Conservation (phyloP, 2,113 vertebrate species). For the Opisthocomus hoazin region DNA sequence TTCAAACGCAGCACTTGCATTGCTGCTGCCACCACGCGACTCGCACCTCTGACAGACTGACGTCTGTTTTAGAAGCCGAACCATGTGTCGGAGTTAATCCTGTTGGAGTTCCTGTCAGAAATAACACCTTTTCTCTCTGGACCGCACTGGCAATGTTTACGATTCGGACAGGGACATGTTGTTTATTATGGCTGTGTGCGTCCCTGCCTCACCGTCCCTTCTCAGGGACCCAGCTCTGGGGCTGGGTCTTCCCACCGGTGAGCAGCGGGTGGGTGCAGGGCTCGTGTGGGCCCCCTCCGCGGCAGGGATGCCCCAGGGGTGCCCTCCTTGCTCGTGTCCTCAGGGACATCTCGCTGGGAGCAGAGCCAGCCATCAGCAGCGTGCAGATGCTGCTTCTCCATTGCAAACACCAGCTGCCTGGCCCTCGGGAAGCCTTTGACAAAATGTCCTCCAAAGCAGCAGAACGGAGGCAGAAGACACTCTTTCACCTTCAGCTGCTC, state of each 20-base stretch:
- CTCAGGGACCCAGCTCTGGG: not conserved
- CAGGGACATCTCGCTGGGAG: not conserved
- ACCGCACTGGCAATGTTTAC: not conserved
- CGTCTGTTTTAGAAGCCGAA: not conserved
- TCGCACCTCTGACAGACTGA: not conserved
- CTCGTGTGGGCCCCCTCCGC: fast-evolving
- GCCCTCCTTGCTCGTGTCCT: not conserved
- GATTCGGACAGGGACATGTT: fast-evolving
- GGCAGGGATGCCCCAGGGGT: not conserved
- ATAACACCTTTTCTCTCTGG: not conserved
- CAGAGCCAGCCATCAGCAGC: not conserved
- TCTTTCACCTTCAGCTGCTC: not conserved
- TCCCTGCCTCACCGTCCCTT: not conserved
- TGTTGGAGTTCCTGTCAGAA: not conserved
- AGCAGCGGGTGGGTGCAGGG: not conserved
- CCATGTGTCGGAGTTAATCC: fast-evolving
- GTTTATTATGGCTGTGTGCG: fast-evolving
- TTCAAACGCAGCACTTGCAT: not conserved
- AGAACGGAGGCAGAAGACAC: not conserved
- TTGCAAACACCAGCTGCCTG: not conserved
- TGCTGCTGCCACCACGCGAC: not conserved
- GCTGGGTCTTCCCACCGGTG: not conserved
- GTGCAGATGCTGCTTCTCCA: not conserved
- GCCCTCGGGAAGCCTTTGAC: fast-evolving
- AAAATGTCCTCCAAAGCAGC: not conserved